Base-by-base conservation (phyloP, 2,113 vertebrate species). In the Laterallus jamaicensis region DNA sequence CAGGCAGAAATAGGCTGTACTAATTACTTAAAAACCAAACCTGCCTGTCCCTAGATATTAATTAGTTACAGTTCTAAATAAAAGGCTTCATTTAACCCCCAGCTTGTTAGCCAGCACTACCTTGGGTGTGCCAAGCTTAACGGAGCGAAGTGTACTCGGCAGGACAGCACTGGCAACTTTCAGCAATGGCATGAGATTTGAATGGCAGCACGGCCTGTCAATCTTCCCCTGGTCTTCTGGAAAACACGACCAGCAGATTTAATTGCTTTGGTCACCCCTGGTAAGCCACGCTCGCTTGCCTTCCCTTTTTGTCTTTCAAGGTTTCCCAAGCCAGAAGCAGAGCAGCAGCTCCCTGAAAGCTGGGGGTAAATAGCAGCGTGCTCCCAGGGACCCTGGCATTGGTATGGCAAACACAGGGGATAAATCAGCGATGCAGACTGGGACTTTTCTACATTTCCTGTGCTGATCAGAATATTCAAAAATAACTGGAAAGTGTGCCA, bases 111-210 rank as follows among this genome's bases (percentile, higher is more conserved):
- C 29, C 52, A 47, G 8, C 22, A 17, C 35, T 28, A 40, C 31
- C 50, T 44, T 52, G 39, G 5, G n/a, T 5, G 6, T 64, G 39
- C 22, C 0, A 0, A 59, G 44, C 37, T 44, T 47, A 25, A 40
- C 0, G 0, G 47, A 77, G 76, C 39, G 52, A 71, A 37, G 42
- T 67, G 29, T 16, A 2, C 16, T 50, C 0, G 0, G 35, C 22
- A 60, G 42, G 31, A 79, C 40, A 54, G n/a, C 47, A 5, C 64
- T 32, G 71, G 15, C 55, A 55, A 6, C 55, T 76, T 77, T 26
- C 80, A 76, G 58, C 78, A 55, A 6, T 39, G 56, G 18, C 73
- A n/a, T 28, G 7, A 79, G 49, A 78, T 32, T 81, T 66, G 10
- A 28, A 6, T 25, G 70, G 59, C 3, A 0, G 10, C n/a, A 17